phyloP scores from a whole-genome alignment of 1,140 invertebrate species.

The Pseudomyrmex sp. region DNA sequence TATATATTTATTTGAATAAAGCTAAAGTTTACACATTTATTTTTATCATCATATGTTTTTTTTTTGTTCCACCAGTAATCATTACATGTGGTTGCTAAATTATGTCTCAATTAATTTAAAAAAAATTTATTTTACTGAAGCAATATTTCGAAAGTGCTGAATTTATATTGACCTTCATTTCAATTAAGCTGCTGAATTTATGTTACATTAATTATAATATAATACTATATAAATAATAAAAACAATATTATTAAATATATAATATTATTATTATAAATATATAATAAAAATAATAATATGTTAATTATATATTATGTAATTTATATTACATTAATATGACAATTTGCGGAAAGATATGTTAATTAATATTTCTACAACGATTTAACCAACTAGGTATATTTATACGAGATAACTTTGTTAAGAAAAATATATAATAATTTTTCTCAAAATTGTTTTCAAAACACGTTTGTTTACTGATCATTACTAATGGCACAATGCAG shows the following conservation, averaged over 20 bases:
- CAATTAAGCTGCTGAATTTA: too few species aligned
- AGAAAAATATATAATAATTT: too few species aligned
- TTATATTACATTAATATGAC: too few species aligned
- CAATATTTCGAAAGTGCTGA: neutral
- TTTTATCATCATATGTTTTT: neutral
- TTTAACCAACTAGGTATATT: too few species aligned
- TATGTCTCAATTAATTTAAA: neutral
- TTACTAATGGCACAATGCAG: conserved; percentile 1
- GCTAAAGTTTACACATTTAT: neutral
- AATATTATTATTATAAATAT: too few species aligned
- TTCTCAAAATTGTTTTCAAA: neutral
- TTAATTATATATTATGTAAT: too few species aligned
- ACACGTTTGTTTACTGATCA: neutral
- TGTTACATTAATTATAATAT: conserved; percentile 7
- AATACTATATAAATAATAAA: too few species aligned
- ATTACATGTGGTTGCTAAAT: neutral
- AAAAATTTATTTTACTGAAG: conserved; percentile 1
- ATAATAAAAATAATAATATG: too few species aligned
- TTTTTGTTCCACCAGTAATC: neutral
- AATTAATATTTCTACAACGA: too few species aligned
- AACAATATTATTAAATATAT: too few species aligned
- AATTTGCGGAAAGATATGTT: too few species aligned
- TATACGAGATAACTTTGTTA: too few species aligned
- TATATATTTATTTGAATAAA: neutral
- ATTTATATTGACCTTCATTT: neutral